phyloP scores from a whole-genome alignment of 2,113 vertebrate species.

The Oxygymnocypris stewartii region DNA sequence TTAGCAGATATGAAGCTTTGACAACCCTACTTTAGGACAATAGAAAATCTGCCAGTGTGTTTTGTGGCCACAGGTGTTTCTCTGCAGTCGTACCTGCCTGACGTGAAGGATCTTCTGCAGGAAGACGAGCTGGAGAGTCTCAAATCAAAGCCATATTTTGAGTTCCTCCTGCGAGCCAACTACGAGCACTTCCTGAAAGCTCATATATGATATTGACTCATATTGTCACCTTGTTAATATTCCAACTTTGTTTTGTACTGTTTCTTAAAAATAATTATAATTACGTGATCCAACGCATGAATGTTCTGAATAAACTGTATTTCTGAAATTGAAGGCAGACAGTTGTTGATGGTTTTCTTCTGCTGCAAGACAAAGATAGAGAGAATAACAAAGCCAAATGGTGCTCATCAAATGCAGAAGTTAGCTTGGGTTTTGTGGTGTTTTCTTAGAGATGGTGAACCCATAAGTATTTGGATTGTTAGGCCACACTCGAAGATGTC shows the following conservation, averaged over 20 bases:
- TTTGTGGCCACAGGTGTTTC: constrained; percentile 75
- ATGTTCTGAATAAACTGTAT: constrained; percentile 41
- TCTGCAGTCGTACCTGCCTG: constrained; percentile 86
- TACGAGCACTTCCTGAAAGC: constrained; percentile 92
- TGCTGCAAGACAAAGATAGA: background rate
- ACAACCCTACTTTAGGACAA: background rate
- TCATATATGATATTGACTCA: constrained; percentile 55
- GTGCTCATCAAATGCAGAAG: background rate
- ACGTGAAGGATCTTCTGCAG: constrained; percentile 86
- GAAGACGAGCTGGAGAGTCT: constrained; percentile 79
- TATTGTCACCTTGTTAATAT: constrained; percentile 14
- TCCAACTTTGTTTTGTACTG: background rate
- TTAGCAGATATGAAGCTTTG: background rate
- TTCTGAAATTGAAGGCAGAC: constrained; percentile 3
- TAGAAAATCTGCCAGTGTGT: background rate
- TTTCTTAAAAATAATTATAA: background rate
- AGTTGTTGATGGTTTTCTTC: background rate
- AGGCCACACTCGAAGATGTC: too few species aligned
- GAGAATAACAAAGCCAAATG: background rate
- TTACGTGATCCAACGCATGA: background rate
- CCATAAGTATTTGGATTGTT: background rate
- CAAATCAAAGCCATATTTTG: constrained; percentile 82
- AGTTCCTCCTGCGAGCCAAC: constrained; percentile 92
- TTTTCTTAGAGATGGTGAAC: background rate
- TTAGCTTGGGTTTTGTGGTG: background rate